These are phyloP conservation scores for Drosophila punjabiensis DNA, from an alignment of 1,140 invertebrate species.

Conservation along the genomic window DNA sequence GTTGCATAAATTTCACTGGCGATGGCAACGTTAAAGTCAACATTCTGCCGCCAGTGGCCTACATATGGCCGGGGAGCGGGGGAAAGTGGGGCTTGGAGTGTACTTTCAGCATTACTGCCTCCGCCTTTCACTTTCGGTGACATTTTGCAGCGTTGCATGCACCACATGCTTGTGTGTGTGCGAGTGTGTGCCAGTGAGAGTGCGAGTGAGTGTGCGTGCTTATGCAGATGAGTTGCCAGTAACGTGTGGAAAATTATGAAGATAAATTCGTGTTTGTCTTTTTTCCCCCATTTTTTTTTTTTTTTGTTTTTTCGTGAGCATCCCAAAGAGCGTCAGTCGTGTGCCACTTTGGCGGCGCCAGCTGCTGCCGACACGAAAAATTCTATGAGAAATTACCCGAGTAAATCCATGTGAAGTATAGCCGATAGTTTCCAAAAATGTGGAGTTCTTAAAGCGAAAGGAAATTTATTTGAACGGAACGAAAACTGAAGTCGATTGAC, in stretches of 20 bases:
- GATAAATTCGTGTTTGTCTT: conserved; percentile 73
- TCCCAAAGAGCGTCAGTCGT: conserved; percentile 60
- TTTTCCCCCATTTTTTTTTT: conserved; percentile 40
- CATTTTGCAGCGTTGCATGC: conserved; percentile 69
- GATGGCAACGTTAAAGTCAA: conserved; percentile 80
- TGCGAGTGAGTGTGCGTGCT: conserved; percentile 50
- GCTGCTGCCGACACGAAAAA: conserved; percentile 67
- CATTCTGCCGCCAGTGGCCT: conserved; percentile 78
- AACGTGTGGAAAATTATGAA: conserved; percentile 81
- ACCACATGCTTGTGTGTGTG: conserved; percentile 25
- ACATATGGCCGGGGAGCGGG: conserved; percentile 41
- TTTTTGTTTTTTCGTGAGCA: conserved; percentile 30
- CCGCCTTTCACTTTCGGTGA: conserved; percentile 77
- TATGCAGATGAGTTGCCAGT: conserved; percentile 78
- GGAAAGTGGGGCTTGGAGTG: conserved; percentile 35
- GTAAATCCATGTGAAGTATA: conserved; percentile 52
- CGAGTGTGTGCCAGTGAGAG: conserved; percentile 10
- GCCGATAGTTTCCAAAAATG: conserved; percentile 40
- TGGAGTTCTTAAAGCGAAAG: conserved; percentile 25
- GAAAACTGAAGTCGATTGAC: neutral
- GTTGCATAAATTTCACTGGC: conserved; percentile 79
- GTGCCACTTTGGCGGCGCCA: conserved; percentile 59
- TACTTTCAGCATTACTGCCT: conserved; percentile 67
- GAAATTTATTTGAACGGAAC: neutral
- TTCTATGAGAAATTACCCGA: conserved; percentile 63